A percentile compares a stretch with the other conserved stretches of the same genome.
Evolutionary conservation across 2,888 invertebrate genomes (phyloP).

Genomic region (Limnephilus marmoratus): DNA sequence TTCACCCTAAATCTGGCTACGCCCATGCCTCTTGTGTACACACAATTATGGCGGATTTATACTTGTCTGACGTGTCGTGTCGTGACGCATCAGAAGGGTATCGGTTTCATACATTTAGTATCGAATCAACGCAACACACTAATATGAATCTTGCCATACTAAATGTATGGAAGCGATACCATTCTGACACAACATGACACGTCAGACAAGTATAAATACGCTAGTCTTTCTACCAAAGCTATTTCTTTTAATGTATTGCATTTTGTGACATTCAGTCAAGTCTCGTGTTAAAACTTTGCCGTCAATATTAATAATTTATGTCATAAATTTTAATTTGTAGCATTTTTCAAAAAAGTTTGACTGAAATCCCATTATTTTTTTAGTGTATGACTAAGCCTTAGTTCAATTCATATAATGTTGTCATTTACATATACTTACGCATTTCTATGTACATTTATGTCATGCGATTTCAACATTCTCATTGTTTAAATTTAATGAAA

Average conservation of each 20-base stretch:
- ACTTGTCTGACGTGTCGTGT: too few relatives aligned
- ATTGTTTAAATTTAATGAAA: conserved; percentile 4
- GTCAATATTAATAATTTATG: background rate
- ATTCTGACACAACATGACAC: too few relatives aligned
- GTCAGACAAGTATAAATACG: too few relatives aligned
- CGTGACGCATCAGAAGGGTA: too few relatives aligned
- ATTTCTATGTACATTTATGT: background rate
- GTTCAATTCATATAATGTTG: conserved; percentile 4
- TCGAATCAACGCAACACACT: too few relatives aligned
- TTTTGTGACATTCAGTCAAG: background rate
- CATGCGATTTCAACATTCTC: background rate
- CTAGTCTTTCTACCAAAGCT: background rate
- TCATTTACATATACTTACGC: background rate
- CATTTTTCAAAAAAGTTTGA: background rate
- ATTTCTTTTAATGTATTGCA: background rate
- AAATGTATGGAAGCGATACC: too few relatives aligned
- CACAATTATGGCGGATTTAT: too few relatives aligned
- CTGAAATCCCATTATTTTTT: background rate
- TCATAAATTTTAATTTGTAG: background rate
- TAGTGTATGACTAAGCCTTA: background rate
- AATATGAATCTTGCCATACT: too few relatives aligned
- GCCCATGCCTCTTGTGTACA: background rate
- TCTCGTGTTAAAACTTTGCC: background rate
- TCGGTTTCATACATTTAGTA: too few relatives aligned
- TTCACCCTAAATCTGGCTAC: too few relatives aligned